Conservation (phyloP, 2,113 vertebrate species). For the Gymnarchus niloticus region DNA sequence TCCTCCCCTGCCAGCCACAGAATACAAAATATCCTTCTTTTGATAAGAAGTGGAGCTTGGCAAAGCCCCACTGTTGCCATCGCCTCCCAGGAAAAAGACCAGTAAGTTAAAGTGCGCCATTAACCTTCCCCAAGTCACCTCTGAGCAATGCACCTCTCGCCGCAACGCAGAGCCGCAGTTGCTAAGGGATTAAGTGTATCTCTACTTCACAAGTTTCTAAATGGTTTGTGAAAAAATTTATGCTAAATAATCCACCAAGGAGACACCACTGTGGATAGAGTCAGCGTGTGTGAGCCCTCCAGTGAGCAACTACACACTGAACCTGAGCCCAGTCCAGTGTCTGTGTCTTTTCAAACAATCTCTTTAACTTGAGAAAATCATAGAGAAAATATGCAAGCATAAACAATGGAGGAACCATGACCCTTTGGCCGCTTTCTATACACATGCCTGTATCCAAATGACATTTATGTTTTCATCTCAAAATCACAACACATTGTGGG, state of each 20-base stretch:
- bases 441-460: neutral
- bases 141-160: slow-evolving; percentile 27
- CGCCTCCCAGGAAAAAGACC: too few species aligned
- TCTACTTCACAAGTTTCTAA: slow-evolving; percentile 61
- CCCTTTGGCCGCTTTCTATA: slow-evolving; percentile 44
- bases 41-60: neutral
- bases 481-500: neutral
- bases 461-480: neutral
- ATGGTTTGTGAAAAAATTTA: slow-evolving; percentile 60
- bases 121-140: slow-evolving; percentile 57
- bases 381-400: slow-evolving; percentile 55
- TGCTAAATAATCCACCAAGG: slow-evolving; percentile 59
- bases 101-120: too few species aligned
- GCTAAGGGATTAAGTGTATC: slow-evolving; percentile 60
- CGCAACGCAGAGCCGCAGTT: slow-evolving; percentile 35
- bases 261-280: slow-evolving; percentile 39
- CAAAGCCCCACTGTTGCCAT: too few species aligned
- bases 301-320: slow-evolving; percentile 57
- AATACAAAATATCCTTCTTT: slow-evolving; percentile 6
- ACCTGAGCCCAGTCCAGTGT: slow-evolving; percentile 49
- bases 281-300: slow-evolving; percentile 42
- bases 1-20: neutral
- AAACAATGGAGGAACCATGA: slow-evolving; percentile 43
- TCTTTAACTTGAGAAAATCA: slow-evolving; percentile 57
- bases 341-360: slow-evolving; percentile 55